These are phyloP conservation scores for Drosophila pruinosa DNA, from an alignment of 1,140 invertebrate genomes.

Conservation along the genomic window DNA sequence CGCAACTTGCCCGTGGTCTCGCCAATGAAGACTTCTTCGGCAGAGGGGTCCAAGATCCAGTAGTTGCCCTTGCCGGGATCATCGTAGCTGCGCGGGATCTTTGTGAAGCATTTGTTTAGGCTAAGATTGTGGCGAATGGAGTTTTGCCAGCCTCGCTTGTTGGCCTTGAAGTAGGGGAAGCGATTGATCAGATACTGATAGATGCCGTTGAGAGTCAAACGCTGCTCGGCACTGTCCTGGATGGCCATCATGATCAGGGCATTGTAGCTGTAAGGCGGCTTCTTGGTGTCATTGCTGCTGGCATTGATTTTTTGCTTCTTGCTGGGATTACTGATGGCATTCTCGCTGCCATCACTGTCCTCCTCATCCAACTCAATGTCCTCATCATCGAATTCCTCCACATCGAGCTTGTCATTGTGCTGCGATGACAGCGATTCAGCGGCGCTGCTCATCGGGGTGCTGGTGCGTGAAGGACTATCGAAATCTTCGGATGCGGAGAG, in stretches of 20 bases:
- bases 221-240: constrained; percentile 94
- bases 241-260: constrained; percentile 99
- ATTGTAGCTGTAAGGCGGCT: constrained; percentile 99
- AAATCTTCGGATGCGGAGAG: constrained; percentile 74
- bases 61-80: constrained; percentile 98
- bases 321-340: constrained; percentile 54
- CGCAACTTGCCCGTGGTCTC: constrained; percentile 97
- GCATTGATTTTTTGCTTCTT: constrained; percentile 69
- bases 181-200: constrained; percentile 99
- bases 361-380: constrained; percentile 67
- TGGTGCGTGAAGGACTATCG: constrained; percentile 72
- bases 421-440: constrained; percentile 65
- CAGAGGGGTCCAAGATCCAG: constrained; percentile 97
- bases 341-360: constrained; percentile 63
- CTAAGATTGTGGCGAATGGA: constrained; percentile 98
- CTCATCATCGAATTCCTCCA: constrained; percentile 71
- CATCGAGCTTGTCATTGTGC: constrained; percentile 70
- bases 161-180: constrained; percentile 98
- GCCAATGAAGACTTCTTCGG: constrained; percentile 98
- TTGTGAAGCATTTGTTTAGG: constrained; percentile 99
- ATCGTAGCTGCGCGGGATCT: constrained; percentile 96
- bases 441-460: constrained; percentile 78
- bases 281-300: constrained; percentile 87
- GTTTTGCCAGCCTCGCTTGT: constrained; percentile 99
- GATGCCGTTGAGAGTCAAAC: constrained; percentile 98